Evolutionary conservation across 53 echinoderm and acorn worm genomes (phyloP), one percentile per base, ranked within the genome.

Genomic region (Antedon mediterranea): DNA sequence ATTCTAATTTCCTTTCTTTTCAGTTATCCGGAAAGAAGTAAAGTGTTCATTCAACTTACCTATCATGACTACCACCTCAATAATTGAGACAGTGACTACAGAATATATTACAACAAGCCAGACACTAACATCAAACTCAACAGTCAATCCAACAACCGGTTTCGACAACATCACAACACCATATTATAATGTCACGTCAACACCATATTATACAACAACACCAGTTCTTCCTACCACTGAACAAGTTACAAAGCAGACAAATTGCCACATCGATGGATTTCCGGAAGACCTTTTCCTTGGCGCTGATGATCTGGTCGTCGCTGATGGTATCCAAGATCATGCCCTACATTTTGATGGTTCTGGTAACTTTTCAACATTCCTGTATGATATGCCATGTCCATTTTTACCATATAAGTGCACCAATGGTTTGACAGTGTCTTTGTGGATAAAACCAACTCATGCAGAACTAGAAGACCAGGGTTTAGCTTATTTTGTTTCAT

Each of bases 371-470:
- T 57, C 57, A 57, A 18, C 7, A 18, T 57, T 18, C 20, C 57
- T 57, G 1, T 57, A 57, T 23, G 23, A 57, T 18, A 57, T 57
- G 57, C 57, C 57, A 18, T 57, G 57, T 57, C 14, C 57, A 23
- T 57, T 57, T 57, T 26, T 57, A 26, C 79, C 82, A 4, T 43
- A 37, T 30, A 81, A 57, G 31, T 93, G 93, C 75, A 30, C 42
- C 0, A n/a, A 88, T 31, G 93, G 93, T 2, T 33, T 93, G 34
- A 90, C 93, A 26, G 83, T 85, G 27, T 85, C 93, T 27, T 76
- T 89, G 15, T 93, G 93, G 93, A 86, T 90, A 43, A 80, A 83
- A 44, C 85, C 90, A 29, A 78, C 90, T 3, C 83, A 18, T 18
- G 23, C 7, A 6, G 57, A 57, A 23, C 57, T 57, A 18, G 14